Conservation (phyloP, 2,888 invertebrate genomes). For the Xestia c-nigrum region DNA sequence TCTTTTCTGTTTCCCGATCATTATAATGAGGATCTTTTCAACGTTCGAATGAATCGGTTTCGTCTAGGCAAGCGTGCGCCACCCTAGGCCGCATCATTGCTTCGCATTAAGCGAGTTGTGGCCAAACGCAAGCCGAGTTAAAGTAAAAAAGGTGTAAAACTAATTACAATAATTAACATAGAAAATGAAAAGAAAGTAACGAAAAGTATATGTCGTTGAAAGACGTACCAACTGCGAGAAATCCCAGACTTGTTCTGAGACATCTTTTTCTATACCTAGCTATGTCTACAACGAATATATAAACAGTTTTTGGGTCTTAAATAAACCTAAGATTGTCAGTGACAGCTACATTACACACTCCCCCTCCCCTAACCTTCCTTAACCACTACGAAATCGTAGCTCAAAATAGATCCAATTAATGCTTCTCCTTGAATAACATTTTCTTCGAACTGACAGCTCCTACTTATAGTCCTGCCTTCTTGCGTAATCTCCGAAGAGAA, state of each 20-base stretch:
- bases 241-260: neutral
- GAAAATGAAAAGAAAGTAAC: neutral
- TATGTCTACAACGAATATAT: neutral
- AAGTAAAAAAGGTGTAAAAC: neutral
- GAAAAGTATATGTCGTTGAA: neutral
- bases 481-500: slow-evolving; percentile 2
- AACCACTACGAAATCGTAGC: neutral
- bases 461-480: neutral
- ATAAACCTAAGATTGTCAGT: neutral
- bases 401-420: slow-evolving; percentile 3
- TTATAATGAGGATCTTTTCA: too few species aligned
- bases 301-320: neutral
- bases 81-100: neutral
- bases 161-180: neutral
- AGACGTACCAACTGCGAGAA: too few species aligned
- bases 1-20: neutral
- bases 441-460: neutral
- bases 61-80: neutral
- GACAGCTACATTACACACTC: neutral
- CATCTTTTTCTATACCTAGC: neutral
- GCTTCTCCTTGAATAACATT: neutral
- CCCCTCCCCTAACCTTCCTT: neutral
- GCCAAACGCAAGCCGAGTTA: neutral
- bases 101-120: neutral
- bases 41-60: neutral